These are phyloP conservation scores for Limnodromus scolopaceus DNA, from an alignment of 2,797 vertebrate species.

Conservation along the genomic window DNA sequence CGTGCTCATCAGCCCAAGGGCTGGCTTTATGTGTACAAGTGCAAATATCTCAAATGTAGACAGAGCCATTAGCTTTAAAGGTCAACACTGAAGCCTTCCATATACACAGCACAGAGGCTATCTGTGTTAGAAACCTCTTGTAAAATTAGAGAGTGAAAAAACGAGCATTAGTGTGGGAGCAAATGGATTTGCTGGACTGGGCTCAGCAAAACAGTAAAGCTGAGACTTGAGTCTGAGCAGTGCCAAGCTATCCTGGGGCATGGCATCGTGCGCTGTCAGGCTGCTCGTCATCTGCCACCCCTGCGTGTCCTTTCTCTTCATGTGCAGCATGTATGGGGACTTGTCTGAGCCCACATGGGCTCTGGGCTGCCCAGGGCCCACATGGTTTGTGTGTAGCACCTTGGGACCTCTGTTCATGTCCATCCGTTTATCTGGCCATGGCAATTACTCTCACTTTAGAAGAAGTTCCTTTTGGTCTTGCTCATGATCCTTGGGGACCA, in stretches of 20 bases:
- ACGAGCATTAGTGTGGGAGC: not conserved
- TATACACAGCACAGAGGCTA: not conserved
- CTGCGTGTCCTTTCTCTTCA: not conserved
- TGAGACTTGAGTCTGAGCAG: not conserved
- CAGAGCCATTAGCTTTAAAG: constrained; percentile 25
- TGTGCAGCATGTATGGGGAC: accelerated
- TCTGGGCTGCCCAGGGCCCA: not conserved
- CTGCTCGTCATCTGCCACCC: not conserved
- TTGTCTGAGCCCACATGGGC: not conserved
- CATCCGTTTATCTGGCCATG: accelerated
- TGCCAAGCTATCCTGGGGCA: not conserved
- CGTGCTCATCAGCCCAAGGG: not conserved
- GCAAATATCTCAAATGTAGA: not conserved
- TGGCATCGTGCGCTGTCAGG: not conserved
- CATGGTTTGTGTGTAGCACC: not conserved
- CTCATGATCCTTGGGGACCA: not conserved
- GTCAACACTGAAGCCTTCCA: not conserved
- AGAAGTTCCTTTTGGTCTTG: not conserved
- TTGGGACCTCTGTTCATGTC: not conserved
- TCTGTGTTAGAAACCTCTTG: not conserved
- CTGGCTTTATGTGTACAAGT: not conserved
- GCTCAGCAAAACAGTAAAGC: not conserved
- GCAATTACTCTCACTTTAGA: not conserved
- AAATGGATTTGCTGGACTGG: not conserved
- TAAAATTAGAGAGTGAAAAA: not conserved